A percentile compares a stretch with the other conserved stretches of the same genome.
Conservation (phyloP, 2,888 invertebrate species). For the Caenorhabditis sinica region DNA sequence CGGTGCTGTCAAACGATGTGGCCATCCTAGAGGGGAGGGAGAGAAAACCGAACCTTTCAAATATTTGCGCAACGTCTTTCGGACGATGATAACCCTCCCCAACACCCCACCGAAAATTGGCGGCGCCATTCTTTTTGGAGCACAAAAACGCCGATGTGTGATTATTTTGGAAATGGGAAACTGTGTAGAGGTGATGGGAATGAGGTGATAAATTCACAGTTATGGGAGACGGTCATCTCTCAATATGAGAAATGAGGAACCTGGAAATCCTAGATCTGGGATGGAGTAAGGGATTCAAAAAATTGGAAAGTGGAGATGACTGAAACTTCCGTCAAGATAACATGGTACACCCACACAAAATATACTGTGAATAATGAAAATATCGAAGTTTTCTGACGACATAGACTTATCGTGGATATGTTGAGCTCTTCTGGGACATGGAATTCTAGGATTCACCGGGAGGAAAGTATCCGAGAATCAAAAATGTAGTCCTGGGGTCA, state of each 20-base stretch:
- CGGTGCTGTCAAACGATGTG: slow-evolving; percentile 61
- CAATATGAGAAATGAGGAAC: not conserved
- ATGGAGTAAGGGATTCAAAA: no score
- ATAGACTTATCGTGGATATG: no score
- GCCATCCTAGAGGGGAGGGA: slow-evolving; percentile 33
- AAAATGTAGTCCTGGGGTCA: no score
- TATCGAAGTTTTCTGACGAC: no score
- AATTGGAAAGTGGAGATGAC: no score
- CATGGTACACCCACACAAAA: no score
- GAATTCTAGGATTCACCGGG: no score
- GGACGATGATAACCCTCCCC: slow-evolving; percentile 52
- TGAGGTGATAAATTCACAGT: not conserved
- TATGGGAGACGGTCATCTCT: not conserved
- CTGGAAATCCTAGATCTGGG: no score
- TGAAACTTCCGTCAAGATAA: no score
- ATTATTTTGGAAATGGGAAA: slow-evolving; percentile 7
- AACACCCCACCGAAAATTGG: slow-evolving; percentile 27
- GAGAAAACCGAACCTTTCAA: slow-evolving; percentile 50
- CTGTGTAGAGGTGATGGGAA: not conserved
- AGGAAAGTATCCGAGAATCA: no score
- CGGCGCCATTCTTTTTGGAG: slow-evolving; percentile 25
- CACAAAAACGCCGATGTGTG: slow-evolving; percentile 2
- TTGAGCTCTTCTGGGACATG: no score
- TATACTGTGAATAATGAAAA: no score
- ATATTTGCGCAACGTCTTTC: slow-evolving; percentile 61